These are phyloP conservation scores for Cossypha caffra DNA, from an alignment of 2,797 vertebrate species.

Conservation along the genomic window DNA sequence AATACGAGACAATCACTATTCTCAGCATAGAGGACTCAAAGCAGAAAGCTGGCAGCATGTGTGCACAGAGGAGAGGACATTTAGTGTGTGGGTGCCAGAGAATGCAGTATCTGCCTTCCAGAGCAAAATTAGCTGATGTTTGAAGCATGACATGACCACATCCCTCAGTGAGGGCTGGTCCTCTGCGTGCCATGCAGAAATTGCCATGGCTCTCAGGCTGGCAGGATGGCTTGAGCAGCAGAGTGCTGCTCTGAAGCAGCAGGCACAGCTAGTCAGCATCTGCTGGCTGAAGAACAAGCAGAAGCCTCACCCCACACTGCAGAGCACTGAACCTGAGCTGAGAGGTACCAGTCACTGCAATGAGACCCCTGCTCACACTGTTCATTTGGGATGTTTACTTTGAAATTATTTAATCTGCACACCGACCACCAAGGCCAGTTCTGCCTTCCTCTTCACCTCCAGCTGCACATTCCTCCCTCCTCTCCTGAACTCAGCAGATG, in stretches of 20 bases:
- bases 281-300: background rate
- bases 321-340: background rate
- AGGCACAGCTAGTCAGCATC: background rate
- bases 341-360: background rate
- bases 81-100: background rate
- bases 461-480: background rate
- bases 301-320: fast-evolving
- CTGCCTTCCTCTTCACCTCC: background rate
- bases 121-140: constrained; percentile 43
- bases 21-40: background rate
- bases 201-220: background rate
- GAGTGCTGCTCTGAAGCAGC: background rate
- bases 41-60: background rate
- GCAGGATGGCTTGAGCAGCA: background rate
- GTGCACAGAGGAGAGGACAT: background rate
- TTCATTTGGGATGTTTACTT: background rate
- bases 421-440: fast-evolving
- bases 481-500: background rate
- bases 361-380: background rate
- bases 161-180: background rate
- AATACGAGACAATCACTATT: background rate
- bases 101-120: background rate
- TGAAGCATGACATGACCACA: background rate
- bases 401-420: background rate
- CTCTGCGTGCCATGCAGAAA: background rate